Evolutionary conservation across 2,888 invertebrate genomes (phyloP).

Genomic region (Plebejus argus): DNA sequence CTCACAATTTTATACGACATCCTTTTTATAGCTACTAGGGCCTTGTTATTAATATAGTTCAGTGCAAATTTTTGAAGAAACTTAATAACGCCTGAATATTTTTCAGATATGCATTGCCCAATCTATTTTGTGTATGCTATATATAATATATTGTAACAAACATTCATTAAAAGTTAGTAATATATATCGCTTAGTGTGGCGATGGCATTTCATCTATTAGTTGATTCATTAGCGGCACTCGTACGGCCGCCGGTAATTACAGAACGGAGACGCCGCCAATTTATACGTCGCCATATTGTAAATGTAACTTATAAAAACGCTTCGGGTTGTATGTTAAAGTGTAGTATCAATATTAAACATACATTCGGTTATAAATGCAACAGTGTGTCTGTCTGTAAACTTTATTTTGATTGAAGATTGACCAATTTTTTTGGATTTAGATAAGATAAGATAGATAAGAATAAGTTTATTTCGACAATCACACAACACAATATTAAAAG

Average conservation of each 20-base stretch:
- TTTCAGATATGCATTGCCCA: not conserved
- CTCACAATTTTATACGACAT: too few relatives aligned
- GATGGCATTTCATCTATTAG: slow-evolving; percentile 21
- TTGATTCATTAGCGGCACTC: slow-evolving; percentile 20
- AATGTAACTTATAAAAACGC: not conserved
- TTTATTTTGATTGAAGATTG: too few relatives aligned
- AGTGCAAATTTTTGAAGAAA: not conserved
- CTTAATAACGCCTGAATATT: too few relatives aligned
- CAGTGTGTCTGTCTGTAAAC: too few relatives aligned
- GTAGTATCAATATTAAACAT: too few relatives aligned
- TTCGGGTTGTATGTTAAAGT: not conserved
- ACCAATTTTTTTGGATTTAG: too few relatives aligned
- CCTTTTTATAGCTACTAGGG: too few relatives aligned
- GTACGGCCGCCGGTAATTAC: slow-evolving; percentile 14
- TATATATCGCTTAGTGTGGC: slow-evolving; percentile 7
- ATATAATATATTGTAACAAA: not conserved
- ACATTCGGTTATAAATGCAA: too few relatives aligned
- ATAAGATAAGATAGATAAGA: too few relatives aligned
- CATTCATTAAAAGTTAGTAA: not conserved
- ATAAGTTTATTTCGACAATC: too few relatives aligned
- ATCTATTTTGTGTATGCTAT: not conserved
- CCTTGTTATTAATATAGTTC: too few relatives aligned
- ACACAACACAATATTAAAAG: too few relatives aligned
- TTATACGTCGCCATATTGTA: slow-evolving; percentile 20
- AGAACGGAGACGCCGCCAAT: slow-evolving; percentile 22